Percentiles rank a stretch among this genome's conserved stretches.
phyloP scores from a whole-genome alignment of 2,797 vertebrate species.

The Threskiornis aethiopicus region DNA sequence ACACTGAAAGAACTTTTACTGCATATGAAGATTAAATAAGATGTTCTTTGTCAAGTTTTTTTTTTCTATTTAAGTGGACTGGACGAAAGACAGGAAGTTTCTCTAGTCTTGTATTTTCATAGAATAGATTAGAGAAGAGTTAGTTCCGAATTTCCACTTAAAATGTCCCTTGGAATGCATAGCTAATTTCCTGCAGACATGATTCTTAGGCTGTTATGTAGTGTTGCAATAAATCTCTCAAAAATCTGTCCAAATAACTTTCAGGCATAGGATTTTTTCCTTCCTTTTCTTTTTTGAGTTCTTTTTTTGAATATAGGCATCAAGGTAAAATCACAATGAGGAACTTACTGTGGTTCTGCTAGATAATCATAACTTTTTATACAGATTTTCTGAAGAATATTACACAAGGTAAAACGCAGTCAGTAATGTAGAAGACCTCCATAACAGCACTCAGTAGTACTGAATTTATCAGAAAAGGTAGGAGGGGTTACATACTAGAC shows the following conservation, averaged over 20 bases:
- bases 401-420: not conserved
- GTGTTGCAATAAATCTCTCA: slow-evolving; percentile 45
- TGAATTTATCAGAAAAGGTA: not conserved
- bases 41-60: slow-evolving; percentile 11
- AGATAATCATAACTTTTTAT: not conserved
- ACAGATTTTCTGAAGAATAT: not conserved
- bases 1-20: not conserved
- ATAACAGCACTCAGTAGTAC: not conserved
- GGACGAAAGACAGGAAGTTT: slow-evolving; percentile 38
- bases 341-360: not conserved
- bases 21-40: slow-evolving; percentile 19
- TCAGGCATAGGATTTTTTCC: not conserved
- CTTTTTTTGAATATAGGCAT: not conserved
- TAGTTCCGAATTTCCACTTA: slow-evolving; percentile 43
- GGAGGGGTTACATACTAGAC: not conserved
- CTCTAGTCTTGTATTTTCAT: slow-evolving; percentile 6
- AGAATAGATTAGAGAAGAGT: slow-evolving; percentile 31
- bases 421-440: not conserved
- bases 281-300: not conserved
- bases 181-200: slow-evolving; percentile 71
- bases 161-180: slow-evolving; percentile 63
- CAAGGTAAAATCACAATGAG: not conserved
- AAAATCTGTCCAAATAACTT: slow-evolving; percentile 47
- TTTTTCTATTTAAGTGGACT: not conserved
- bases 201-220: slow-evolving; percentile 50